Evolutionary conservation across 1,140 invertebrate genomes (phyloP).

Genomic region (Caenorhabditis remanei): DNA sequence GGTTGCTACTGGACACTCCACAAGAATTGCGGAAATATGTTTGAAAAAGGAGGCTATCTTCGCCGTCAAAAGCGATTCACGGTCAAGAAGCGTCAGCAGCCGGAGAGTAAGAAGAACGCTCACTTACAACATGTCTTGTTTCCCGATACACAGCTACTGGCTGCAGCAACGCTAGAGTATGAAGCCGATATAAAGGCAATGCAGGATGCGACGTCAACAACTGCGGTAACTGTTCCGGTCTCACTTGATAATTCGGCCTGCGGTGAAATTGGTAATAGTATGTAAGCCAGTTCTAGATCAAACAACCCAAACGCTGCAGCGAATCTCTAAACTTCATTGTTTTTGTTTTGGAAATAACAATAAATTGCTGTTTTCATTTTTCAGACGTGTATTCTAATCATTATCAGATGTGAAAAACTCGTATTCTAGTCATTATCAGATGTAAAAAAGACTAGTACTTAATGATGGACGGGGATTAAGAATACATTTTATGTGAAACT

Average conservation of each 20-base stretch:
- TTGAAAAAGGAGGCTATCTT: conserved; percentile 98
- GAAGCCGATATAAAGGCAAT: conserved; percentile 35
- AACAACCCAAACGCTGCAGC: conserved; percentile 62
- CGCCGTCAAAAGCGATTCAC: conserved; percentile 97
- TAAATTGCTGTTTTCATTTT: too few species aligned
- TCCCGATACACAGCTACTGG: not conserved
- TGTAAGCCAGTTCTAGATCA: conserved; percentile 61
- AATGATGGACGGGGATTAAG: too few species aligned
- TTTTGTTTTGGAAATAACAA: too few species aligned
- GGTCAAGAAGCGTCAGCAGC: conserved; percentile 70
- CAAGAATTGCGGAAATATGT: conserved; percentile 99
- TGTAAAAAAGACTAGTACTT: too few species aligned
- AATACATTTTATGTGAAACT: too few species aligned
- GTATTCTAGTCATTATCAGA: too few species aligned
- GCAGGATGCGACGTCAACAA: conserved; percentile 28
- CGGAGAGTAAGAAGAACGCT: too few species aligned
- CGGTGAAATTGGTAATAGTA: conserved; percentile 5
- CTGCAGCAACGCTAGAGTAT: not conserved
- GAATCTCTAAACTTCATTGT: conserved; percentile 61
- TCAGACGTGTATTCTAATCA: too few species aligned
- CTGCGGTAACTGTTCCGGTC: not conserved
- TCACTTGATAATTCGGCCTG: conserved; percentile 34
- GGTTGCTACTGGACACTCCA: conserved; percentile 98
- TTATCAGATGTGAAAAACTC: too few species aligned
- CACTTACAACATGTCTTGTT: too few species aligned